Percentiles rank a stretch among this genome's conserved stretches.
These are phyloP conservation scores for Harpegnathos saltator DNA, from an alignment of 1,140 invertebrate species.

Conservation along the genomic window DNA sequence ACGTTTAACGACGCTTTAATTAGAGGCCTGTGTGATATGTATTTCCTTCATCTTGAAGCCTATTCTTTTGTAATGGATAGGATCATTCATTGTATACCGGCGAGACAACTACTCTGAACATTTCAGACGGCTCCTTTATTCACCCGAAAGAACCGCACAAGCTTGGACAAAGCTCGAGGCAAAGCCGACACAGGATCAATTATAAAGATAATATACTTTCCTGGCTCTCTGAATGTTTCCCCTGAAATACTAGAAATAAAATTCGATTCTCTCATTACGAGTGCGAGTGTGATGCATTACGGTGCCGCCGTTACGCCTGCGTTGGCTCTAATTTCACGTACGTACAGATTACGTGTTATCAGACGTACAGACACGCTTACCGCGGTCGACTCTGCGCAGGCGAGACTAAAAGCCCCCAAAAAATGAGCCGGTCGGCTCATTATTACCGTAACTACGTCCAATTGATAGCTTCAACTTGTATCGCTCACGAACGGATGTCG, in stretches of 20 bases:
- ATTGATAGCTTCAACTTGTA: not conserved
- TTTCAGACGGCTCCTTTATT: not conserved
- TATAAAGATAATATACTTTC: not conserved
- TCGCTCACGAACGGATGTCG: not conserved
- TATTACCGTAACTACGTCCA: not conserved
- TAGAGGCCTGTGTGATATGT: not conserved
- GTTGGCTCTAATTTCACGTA: not conserved
- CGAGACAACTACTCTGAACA: not conserved
- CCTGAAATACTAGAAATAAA: not conserved
- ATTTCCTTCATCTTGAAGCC: not conserved
- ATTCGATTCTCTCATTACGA: not conserved
- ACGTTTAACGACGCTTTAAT: not conserved
- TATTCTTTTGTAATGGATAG: not conserved
- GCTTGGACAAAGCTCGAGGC: not conserved
- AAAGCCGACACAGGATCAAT: not conserved
- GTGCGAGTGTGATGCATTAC: no score
- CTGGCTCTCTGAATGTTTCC: not conserved
- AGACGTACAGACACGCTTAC: no score
- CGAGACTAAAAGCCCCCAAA: not conserved
- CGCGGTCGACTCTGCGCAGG: no score
- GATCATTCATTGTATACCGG: not conserved
- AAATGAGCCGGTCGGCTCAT: not conserved
- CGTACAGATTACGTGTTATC: no score
- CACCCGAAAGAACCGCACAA: not conserved
- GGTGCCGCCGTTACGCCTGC: not conserved